Evolutionary conservation across 2,888 invertebrate genomes (phyloP).

Genomic region (Eurytoma adleriae): DNA sequence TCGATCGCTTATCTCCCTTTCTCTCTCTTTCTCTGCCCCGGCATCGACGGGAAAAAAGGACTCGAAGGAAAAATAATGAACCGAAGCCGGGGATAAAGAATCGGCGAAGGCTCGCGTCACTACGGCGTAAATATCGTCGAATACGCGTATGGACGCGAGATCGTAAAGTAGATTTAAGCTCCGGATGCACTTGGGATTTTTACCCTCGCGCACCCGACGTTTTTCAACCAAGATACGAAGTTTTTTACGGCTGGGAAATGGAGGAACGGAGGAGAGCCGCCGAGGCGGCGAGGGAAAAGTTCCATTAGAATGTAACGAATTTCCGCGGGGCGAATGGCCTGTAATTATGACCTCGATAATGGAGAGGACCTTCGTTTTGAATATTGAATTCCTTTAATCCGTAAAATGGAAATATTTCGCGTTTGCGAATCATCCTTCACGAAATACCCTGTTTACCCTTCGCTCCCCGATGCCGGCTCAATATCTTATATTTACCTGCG

Average conservation of each 20-base stretch:
- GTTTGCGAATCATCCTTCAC: too few species aligned
- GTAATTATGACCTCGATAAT: conserved; percentile 12
- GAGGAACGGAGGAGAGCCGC: too few species aligned
- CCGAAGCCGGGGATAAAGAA: background rate
- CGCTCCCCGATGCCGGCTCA: too few species aligned
- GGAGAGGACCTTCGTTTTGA: background rate
- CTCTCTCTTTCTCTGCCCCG: background rate
- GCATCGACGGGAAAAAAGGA: conserved; percentile 1
- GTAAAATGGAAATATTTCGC: background rate
- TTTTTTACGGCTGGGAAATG: background rate
- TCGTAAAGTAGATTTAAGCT: conserved; percentile 47
- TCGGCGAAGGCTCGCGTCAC: conserved; percentile 35
- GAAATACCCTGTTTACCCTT: too few species aligned
- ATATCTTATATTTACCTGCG: too few species aligned
- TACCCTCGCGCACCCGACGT: background rate
- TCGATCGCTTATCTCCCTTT: conserved; percentile 7
- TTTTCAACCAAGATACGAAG: conserved; percentile 3
- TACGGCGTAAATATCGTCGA: conserved; percentile 57
- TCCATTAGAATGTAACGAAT: conserved; percentile 17
- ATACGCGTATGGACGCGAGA: conserved; percentile 45
- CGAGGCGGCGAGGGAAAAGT: background rate
- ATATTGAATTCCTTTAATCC: conserved; percentile 21
- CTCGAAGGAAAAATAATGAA: conserved; percentile 48
- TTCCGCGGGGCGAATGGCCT: background rate
- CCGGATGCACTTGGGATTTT: conserved; percentile 20